phyloP scores from a whole-genome alignment of 2,797 vertebrate species.

The Enteromius argenteus region DNA sequence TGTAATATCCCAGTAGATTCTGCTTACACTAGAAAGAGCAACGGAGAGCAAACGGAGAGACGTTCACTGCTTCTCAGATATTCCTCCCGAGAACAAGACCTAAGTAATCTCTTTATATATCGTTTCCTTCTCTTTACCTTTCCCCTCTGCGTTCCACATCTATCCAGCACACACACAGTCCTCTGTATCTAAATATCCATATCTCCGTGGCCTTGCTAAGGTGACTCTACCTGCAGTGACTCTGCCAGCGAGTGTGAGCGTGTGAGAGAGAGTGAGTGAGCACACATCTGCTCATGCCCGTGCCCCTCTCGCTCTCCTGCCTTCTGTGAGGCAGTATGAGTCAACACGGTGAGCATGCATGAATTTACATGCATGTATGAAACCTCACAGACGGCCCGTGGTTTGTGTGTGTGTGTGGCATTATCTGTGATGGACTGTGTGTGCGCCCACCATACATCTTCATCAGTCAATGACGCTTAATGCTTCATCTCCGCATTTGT shows the following conservation, averaged over 20 bases:
- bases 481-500: conserved; percentile 47
- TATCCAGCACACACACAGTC: conserved; percentile 8
- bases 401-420: not conserved
- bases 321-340: not conserved
- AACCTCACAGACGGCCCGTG: conserved; percentile 1
- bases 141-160: not conserved
- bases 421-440: conserved; percentile 28
- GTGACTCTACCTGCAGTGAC: conserved; percentile 43
- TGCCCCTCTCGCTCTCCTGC: not conserved
- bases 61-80: not conserved
- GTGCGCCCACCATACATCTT: conserved; percentile 61
- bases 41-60: not conserved
- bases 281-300: not conserved
- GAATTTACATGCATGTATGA: conserved; percentile 46
- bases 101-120: conserved; percentile 22
- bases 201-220: conserved; percentile 30
- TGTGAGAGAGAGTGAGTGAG: not conserved
- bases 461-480: conserved; percentile 59
- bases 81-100: not conserved
- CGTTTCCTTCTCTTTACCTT: not conserved
- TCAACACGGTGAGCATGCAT: conserved; percentile 23
- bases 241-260: conserved; percentile 32
- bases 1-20: not conserved
- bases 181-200: not conserved
- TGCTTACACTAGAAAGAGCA: not conserved